phyloP scores from a whole-genome alignment of 2,797 vertebrate species.

The Poecile montanus region DNA sequence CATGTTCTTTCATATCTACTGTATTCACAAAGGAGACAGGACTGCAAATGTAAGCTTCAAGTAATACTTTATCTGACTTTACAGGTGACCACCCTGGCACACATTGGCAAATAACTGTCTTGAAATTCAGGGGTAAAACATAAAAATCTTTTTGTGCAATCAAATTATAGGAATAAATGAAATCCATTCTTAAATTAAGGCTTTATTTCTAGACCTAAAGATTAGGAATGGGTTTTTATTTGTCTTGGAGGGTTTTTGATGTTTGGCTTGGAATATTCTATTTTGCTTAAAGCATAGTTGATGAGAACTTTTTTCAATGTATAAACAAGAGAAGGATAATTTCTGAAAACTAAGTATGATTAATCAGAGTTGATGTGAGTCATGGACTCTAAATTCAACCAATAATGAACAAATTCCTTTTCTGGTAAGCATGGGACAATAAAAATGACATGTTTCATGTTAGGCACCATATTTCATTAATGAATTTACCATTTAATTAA shows the following conservation, averaged over 20 bases:
- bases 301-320: background rate
- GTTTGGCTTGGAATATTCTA: background rate
- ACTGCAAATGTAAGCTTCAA: slow-evolving; percentile 2
- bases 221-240: background rate
- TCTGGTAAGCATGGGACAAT: background rate
- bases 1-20: background rate
- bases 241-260: background rate
- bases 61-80: background rate
- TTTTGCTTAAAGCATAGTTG: background rate
- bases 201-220: background rate
- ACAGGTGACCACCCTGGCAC: background rate
- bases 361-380: background rate
- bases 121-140: background rate
- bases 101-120: background rate
- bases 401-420: background rate
- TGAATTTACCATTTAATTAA: background rate
- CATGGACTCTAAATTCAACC: background rate
- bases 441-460: background rate
- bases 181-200: background rate
- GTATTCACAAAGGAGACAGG: background rate
- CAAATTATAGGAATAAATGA: background rate
- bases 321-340: background rate
- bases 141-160: background rate
- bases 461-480: background rate
- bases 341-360: background rate